phyloP scores from a whole-genome alignment of 2,797 vertebrate species.

The Oryzias dopingdopingensis region DNA sequence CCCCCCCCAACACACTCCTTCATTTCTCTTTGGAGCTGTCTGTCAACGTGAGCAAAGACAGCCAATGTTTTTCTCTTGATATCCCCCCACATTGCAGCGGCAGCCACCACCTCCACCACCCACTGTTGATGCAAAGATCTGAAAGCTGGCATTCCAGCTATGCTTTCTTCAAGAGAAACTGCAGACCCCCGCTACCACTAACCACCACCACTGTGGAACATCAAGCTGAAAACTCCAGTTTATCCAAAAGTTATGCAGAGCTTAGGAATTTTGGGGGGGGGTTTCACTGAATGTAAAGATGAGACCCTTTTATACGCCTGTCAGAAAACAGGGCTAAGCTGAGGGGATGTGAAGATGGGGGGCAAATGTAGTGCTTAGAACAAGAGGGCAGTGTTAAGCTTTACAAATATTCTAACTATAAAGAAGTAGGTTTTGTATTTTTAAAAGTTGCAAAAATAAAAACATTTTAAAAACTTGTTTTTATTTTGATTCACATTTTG shows the following conservation, averaged over 20 bases:
- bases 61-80: constrained; percentile 59
- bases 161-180: constrained; percentile 69
- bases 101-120: constrained; percentile 35
- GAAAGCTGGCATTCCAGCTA: constrained; percentile 76
- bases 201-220: constrained; percentile 37
- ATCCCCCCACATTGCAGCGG: constrained; percentile 21
- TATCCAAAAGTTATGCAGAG: constrained; percentile 35
- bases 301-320: constrained; percentile 62
- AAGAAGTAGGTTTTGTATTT: constrained; percentile 43
- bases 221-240: constrained; percentile 43
- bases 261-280: constrained; percentile 27
- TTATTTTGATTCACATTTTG: too few relatives aligned
- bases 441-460: constrained; percentile 16
- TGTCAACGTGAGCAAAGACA: constrained; percentile 67
- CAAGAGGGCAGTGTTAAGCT: constrained; percentile 59
- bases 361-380: constrained; percentile 38
- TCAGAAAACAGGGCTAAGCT: constrained; percentile 44
- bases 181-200: constrained; percentile 48
- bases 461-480: neutral
- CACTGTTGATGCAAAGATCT: constrained; percentile 66
- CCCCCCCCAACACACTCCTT: constrained; percentile 48
- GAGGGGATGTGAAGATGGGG: constrained; percentile 43
- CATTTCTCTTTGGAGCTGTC: constrained; percentile 63
- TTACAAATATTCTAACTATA: constrained; percentile 53
- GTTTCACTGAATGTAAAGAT: constrained; percentile 33